Evolutionary conservation across 2,797 vertebrate species (phyloP).

Genomic region (Hippocampus kuda): DNA sequence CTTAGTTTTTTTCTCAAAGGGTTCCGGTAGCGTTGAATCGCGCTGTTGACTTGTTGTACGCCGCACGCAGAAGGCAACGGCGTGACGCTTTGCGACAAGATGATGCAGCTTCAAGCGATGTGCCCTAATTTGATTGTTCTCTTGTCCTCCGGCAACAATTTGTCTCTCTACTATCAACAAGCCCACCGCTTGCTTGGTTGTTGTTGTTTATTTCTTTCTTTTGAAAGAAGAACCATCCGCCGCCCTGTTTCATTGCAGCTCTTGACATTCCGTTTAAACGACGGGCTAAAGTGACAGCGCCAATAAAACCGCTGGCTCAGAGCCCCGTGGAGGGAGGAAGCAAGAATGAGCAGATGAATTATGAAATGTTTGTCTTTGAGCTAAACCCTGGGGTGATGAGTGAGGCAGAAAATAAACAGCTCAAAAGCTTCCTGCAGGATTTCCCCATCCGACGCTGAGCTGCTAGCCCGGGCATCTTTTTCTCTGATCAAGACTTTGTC

Average conservation of each 20-base stretch:
- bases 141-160: slow-evolving; percentile 15
- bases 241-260: background rate
- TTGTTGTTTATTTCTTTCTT: background rate
- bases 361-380: slow-evolving; percentile 58
- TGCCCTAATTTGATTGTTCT: slow-evolving; percentile 3
- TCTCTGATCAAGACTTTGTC: slow-evolving; percentile 22
- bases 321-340: slow-evolving; percentile 24
- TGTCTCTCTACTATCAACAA: slow-evolving; percentile 1
- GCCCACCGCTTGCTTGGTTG: background rate
- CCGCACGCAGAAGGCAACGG: slow-evolving; percentile 7
- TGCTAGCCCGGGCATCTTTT: slow-evolving; percentile 30
- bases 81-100: slow-evolving; percentile 2
- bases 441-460: slow-evolving; percentile 39
- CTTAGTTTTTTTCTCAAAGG: slow-evolving; percentile 28
- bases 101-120: background rate
- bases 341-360: slow-evolving; percentile 51
- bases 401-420: slow-evolving; percentile 57
- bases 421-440: slow-evolving; percentile 48
- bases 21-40: slow-evolving; percentile 12
- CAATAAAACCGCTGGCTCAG: slow-evolving; percentile 26
- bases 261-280: slow-evolving; percentile 13
- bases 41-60: slow-evolving; percentile 14
- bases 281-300: slow-evolving; percentile 16
- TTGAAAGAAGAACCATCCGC: slow-evolving; percentile 2
- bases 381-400: slow-evolving; percentile 51